phyloP scores from a whole-genome alignment of 1,140 invertebrate species.

The Temnothorax nylanderi region DNA sequence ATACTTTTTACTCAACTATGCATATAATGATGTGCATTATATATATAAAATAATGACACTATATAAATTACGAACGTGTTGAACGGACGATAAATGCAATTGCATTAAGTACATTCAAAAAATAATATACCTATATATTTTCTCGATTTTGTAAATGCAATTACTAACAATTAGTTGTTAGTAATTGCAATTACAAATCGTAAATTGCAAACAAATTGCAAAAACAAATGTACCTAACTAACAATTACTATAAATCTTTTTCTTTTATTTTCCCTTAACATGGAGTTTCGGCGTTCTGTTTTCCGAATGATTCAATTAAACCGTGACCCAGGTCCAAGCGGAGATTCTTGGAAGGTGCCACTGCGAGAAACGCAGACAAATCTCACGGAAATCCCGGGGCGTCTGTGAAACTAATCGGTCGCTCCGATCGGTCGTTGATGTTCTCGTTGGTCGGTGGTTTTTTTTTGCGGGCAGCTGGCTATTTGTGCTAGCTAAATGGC shows the following conservation, averaged over 20 bases:
- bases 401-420: constrained; percentile 60
- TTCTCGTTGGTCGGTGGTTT: constrained; percentile 59
- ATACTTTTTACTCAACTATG: background rate
- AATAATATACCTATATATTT: background rate
- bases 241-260: background rate
- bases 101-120: background rate
- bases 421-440: constrained; percentile 63
- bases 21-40: background rate
- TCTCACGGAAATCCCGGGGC: constrained; percentile 25
- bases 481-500: constrained; percentile 63
- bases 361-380: constrained; percentile 36
- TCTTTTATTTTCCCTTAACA: background rate
- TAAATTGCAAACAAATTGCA: no score
- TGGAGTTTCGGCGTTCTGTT: background rate
- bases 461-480: background rate
- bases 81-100: background rate
- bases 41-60: background rate
- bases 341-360: background rate
- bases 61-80: constrained; percentile 4
- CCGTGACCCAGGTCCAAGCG: background rate
- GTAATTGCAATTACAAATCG: no score
- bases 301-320: constrained; percentile 32
- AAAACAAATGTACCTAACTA: no score
- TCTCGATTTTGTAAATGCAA: background rate
- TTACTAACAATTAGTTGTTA: background rate